Conservation (phyloP, 2,888 invertebrate species). For the Branchellion lobata region DNA sequence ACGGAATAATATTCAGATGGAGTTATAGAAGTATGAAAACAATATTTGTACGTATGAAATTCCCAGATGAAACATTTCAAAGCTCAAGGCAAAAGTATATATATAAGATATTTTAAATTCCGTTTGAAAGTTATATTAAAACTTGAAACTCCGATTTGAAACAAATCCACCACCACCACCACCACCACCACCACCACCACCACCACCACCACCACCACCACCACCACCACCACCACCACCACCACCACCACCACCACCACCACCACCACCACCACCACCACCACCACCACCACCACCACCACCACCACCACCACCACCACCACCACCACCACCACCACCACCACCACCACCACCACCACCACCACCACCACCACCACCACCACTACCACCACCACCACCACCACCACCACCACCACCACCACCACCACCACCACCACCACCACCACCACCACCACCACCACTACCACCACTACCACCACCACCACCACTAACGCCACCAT, state of each 20-base stretch:
- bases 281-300: not conserved
- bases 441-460: not conserved
- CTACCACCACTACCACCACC: not conserved
- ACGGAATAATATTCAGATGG: not conserved
- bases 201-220: constrained; percentile 12
- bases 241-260: constrained; percentile 27
- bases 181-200: constrained; percentile 3
- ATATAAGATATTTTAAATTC: no score
- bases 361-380: constrained; percentile 16
- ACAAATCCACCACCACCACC: constrained; percentile 3
- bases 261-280: constrained; percentile 23
- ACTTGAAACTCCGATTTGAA: no score
- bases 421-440: not conserved
- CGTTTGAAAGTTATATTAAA: no score
- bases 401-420: not conserved
- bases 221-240: constrained; percentile 31
- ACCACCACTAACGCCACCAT: not conserved
- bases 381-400: not conserved
- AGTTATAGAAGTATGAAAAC: not conserved
- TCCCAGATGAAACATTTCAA: no score
- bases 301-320: not conserved
- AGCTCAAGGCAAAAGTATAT: no score
- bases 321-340: not conserved
- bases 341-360: constrained; percentile 14
- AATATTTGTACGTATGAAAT: no score